Evolutionary conservation across 92 coral and sea anemone genomes (phyloP).

Genomic region (Micromussa lordhowensis): DNA sequence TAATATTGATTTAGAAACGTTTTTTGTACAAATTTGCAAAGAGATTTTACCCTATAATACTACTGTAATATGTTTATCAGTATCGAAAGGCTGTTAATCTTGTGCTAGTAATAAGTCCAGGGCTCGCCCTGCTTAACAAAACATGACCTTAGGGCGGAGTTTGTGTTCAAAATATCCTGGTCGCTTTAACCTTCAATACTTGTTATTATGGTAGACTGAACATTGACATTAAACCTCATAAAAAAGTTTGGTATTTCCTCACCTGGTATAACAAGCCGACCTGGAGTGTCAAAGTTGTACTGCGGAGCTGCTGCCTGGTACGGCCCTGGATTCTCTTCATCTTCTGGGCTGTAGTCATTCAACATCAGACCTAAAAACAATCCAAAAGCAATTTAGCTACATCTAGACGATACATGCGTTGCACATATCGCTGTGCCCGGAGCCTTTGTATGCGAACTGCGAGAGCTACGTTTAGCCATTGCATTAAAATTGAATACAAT

Average conservation of each 20-base stretch:
- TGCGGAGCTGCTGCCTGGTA: not conserved
- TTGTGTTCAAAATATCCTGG: too few species aligned
- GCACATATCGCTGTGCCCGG: not conserved
- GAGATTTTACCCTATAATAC: too few species aligned
- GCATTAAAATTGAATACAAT: not conserved
- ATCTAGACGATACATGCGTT: not conserved
- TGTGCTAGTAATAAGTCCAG: too few species aligned
- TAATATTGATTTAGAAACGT: not conserved
- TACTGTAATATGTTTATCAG: too few species aligned
- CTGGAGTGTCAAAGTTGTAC: slow-evolving; percentile 38
- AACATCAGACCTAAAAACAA: slow-evolving; percentile 7
- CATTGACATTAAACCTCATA: too few species aligned
- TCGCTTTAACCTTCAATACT: too few species aligned
- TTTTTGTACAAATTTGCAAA: too few species aligned
- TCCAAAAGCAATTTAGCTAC: not conserved
- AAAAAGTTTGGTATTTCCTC: not conserved
- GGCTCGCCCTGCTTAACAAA: too few species aligned
- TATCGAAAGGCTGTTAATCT: too few species aligned
- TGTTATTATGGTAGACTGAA: too few species aligned
- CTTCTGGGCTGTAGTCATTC: not conserved
- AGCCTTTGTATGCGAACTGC: not conserved
- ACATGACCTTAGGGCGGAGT: too few species aligned
- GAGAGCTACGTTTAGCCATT: not conserved
- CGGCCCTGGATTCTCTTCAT: not conserved
- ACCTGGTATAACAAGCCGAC: slow-evolving; percentile 39